Percentiles rank a stretch among this genome's conserved stretches.
phyloP scores from a whole-genome alignment of 2,888 invertebrate species.

The Drosophila sordidula region DNA sequence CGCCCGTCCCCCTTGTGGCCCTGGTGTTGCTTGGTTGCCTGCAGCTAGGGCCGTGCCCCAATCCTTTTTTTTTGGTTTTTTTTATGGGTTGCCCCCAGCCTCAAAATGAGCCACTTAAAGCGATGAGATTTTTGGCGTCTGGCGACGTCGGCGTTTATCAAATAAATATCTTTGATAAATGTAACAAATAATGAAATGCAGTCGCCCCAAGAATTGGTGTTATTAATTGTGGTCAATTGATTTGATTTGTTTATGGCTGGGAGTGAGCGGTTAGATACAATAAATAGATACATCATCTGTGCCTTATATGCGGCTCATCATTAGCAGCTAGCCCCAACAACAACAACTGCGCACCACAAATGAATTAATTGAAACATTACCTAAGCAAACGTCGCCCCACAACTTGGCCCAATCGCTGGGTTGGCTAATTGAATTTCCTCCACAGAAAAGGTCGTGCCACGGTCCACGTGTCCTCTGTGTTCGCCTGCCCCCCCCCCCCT shows the following conservation, averaged over 20 bases:
- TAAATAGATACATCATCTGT: conserved; percentile 47
- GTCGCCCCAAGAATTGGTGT: conserved; percentile 65
- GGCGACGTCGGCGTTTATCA: conserved; percentile 75
- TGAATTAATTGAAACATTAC: conserved; percentile 82
- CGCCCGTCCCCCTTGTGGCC: conserved; percentile 8
- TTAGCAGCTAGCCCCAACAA: conserved; percentile 56
- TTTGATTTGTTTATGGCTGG: conserved; percentile 64
- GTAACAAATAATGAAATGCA: conserved; percentile 81
- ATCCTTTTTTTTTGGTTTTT: conserved; percentile 26
- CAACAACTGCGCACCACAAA: conserved; percentile 48
- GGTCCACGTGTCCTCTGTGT: conserved; percentile 57
- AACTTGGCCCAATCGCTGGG: conserved; percentile 32
- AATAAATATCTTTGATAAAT: conserved; percentile 78
- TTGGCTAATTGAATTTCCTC: conserved; percentile 78
- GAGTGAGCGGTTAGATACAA: conserved; percentile 22
- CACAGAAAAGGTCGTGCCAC: conserved; percentile 43
- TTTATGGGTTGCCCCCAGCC: conserved; percentile 7
- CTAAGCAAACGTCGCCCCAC: conserved; percentile 72
- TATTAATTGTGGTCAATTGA: conserved; percentile 77
- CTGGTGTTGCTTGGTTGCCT: conserved; percentile 63
- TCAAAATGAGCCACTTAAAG: conserved; percentile 78
- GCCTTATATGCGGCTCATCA: conserved; percentile 39
- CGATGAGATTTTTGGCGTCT: conserved; percentile 81
- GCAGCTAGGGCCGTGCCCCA: conserved; percentile 48
- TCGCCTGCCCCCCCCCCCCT: background rate